A percentile compares a stretch with the other conserved stretches of the same genome.
Conservation (phyloP, 2,797 vertebrate genomes). For the Lepus oiostolus region DNA sequence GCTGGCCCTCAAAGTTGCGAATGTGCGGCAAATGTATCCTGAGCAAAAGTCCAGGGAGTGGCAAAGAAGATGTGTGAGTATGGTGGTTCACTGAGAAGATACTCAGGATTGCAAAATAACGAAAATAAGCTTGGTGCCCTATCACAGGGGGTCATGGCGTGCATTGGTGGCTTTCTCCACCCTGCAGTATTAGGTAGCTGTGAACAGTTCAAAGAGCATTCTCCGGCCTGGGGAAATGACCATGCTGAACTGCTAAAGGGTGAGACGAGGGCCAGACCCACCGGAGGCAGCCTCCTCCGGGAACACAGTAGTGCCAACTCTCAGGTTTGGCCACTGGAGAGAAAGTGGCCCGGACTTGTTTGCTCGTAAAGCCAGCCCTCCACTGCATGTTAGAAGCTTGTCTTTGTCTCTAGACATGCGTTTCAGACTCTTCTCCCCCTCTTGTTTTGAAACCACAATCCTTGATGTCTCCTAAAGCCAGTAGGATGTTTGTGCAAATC, state of each 20-base stretch:
- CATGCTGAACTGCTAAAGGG: background rate
- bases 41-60: constrained; percentile 39
- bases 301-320: background rate
- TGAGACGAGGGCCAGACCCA: constrained; percentile 20
- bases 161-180: background rate
- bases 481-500: background rate
- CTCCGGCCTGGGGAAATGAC: background rate
- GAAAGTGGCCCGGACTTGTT: background rate
- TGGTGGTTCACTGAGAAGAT: background rate
- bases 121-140: background rate
- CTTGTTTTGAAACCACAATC: background rate
- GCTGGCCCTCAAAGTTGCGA: background rate
- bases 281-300: constrained; percentile 14
- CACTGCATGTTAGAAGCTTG: background rate
- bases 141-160: background rate
- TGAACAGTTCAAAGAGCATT: background rate
- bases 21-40: background rate
- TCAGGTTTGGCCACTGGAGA: background rate
- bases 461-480: constrained; percentile 39
- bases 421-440: background rate
- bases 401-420: background rate
- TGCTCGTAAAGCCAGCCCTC: background rate
- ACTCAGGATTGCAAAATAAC: background rate
- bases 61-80: background rate
- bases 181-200: constrained; percentile 16